Evolutionary conservation across 2,888 invertebrate genomes (phyloP), one percentile per base, ranked within the genome.

Genomic region (Rhamnusium bicolor): DNA sequence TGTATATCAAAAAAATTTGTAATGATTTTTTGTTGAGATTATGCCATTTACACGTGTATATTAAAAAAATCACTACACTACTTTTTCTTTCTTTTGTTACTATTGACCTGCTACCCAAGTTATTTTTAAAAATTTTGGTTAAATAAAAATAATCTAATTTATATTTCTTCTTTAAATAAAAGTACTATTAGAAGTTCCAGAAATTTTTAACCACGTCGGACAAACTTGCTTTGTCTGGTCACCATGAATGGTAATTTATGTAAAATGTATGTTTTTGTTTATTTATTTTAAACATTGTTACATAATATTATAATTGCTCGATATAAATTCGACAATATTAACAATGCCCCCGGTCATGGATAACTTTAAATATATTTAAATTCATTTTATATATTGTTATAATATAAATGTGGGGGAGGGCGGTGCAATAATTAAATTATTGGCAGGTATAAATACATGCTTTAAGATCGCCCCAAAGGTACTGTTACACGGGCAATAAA

Each of bases 341-440:
- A 54, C 54, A 54, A 54, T 54, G 54, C 54, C n/a, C n/a, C n/a
- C 2, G 54, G 54, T 54, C 54, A 54, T 24, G 54, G 54, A 54
- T 19, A n/a, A 54, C 7, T 10, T 24, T 54, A n/a, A n/a, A 54
- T 16, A 16, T 49, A 7, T 18, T 16, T 14, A 16, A n/a, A 18
- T 10, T 7, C 53, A 5, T 10, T 19, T 19, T 2, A 2, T 51
- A 54, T 24, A 10, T 5, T 24, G 1, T 24, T 3, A n/a, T 54
- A n/a, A 12, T 5, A 1, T 5, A 4, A 19, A 24, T 24, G 54
- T 54, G 12, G 54, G 54, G 54, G 54, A 54, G n/a, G 12, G 24
- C 6, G 54, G n/a, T 7, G 54, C 6, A 24, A 10, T 5, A 1
- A 24, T 40, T 32, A 8, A 5, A 19, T 12, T 53, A 53, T n/a